Percentiles rank a stretch among this genome's conserved stretches.
phyloP scores from a whole-genome alignment of 2,113 vertebrate genomes.

The Setophaga kirtlandii region DNA sequence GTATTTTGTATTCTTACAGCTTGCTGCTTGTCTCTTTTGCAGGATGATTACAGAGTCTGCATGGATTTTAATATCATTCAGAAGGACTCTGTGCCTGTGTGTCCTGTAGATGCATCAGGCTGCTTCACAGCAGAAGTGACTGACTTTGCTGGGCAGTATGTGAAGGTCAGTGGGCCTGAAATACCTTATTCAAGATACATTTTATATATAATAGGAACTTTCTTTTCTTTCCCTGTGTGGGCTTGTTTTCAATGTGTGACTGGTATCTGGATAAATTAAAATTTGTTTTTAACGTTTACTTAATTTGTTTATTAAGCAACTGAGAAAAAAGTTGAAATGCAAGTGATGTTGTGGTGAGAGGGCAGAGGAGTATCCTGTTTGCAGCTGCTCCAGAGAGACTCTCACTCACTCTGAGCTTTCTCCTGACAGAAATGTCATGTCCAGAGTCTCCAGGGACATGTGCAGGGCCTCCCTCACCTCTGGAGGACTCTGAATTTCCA shows the following conservation, averaged over 20 bases:
- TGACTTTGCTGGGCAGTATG: constrained; percentile 94
- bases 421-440: background rate
- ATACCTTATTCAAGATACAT: background rate
- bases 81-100: constrained; percentile 91
- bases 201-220: background rate
- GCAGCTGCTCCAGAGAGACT: background rate
- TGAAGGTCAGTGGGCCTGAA: constrained; percentile 85
- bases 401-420: background rate
- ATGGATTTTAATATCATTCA: constrained; percentile 91
- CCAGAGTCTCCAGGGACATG: background rate
- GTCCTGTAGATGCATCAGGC: constrained; percentile 93
- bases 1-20: background rate
- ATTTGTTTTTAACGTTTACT: background rate
- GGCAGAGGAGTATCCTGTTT: background rate
- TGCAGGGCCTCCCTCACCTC: too few relatives aligned
- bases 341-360: background rate
- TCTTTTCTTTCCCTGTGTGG: background rate
- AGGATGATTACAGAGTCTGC: constrained; percentile 96
- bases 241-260: background rate
- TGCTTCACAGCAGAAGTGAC: constrained; percentile 93
- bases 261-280: background rate
- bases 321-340: background rate
- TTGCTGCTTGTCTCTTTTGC: background rate
- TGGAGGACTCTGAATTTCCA: background rate
- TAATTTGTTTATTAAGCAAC: background rate